phyloP scores from a whole-genome alignment of 1,140 invertebrate species.

The Pararge aegeria region DNA sequence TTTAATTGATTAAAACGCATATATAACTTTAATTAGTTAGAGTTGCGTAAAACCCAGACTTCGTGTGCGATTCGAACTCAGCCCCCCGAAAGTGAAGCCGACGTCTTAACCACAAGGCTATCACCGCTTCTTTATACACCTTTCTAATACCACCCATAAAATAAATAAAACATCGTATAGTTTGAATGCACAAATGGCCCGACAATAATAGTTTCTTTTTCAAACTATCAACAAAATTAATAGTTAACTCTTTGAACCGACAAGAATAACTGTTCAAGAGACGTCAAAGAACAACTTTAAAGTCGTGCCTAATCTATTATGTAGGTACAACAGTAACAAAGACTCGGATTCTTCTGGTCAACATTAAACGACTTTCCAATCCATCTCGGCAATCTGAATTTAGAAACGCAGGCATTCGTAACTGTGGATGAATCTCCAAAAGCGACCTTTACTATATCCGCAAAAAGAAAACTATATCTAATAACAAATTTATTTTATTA shows the following conservation, averaged over 20 bases:
- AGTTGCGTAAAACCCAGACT: too few species aligned
- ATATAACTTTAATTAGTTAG: too few species aligned
- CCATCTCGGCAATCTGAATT: slow-evolving; percentile 22
- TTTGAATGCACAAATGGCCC: slow-evolving; percentile 1
- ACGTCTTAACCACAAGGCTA: too few species aligned
- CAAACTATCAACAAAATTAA: slow-evolving; percentile 30
- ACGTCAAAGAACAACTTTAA: slow-evolving; percentile 43
- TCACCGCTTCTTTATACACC: too few species aligned
- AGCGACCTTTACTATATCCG: too few species aligned
- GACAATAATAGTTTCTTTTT: slow-evolving; percentile 12
- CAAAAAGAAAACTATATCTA: too few species aligned
- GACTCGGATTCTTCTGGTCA: slow-evolving; percentile 39
- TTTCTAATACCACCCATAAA: not conserved
- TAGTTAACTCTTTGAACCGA: slow-evolving; percentile 33
- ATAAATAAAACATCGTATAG: not conserved
- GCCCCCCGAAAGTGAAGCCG: too few species aligned
- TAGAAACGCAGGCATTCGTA: slow-evolving; percentile 7
- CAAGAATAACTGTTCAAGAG: slow-evolving; percentile 40
- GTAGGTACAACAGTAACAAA: slow-evolving; percentile 31
- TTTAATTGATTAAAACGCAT: too few species aligned
- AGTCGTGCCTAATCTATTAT: slow-evolving; percentile 42
- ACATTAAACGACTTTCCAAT: slow-evolving; percentile 40
- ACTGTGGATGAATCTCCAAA: too few species aligned
- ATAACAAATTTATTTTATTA: too few species aligned
- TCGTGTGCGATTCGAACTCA: too few species aligned